A percentile compares a stretch with the other conserved stretches of the same genome.
phyloP scores from a whole-genome alignment of 2,888 invertebrate genomes.

The Octodonta nipae region DNA sequence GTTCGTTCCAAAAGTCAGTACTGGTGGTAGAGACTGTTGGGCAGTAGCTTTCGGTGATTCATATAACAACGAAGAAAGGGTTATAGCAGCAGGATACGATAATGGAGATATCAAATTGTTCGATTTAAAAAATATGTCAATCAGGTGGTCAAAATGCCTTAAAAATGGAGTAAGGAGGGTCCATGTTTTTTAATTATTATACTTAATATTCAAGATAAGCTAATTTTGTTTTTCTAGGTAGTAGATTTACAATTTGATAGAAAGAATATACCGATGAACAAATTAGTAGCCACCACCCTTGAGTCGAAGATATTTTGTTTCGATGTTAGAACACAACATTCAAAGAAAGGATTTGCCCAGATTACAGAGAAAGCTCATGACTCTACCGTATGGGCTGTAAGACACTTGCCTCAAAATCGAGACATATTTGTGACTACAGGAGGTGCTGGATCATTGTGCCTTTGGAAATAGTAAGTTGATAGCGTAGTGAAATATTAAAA shows the following conservation, averaged over 20 bases:
- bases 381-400: conserved; percentile 79
- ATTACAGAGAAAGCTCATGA: conserved; percentile 39
- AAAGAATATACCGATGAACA: conserved; percentile 89
- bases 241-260: conserved; percentile 84
- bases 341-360: conserved; percentile 70
- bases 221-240: conserved; percentile 41
- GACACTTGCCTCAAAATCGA: conserved; percentile 85
- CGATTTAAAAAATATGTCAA: conserved; percentile 68
- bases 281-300: conserved; percentile 77
- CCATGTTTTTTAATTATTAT: not conserved
- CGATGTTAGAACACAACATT: conserved; percentile 78
- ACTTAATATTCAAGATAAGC: too few relatives aligned
- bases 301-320: conserved; percentile 83
- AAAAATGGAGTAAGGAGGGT: conserved; percentile 66
- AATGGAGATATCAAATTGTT: conserved; percentile 93
- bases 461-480: too few relatives aligned
- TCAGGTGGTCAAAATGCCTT: conserved; percentile 82
- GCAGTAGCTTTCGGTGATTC: conserved; percentile 84
- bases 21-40: conserved; percentile 80
- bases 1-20: conserved; percentile 64
- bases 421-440: conserved; percentile 85
- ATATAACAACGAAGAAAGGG: conserved; percentile 70
- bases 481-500: too few relatives aligned
- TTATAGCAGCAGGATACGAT: conserved; percentile 85
- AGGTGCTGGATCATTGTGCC: conserved; percentile 74